phyloP scores from a whole-genome alignment of 2,888 invertebrate species.

The Ypsolopha scabrella region DNA sequence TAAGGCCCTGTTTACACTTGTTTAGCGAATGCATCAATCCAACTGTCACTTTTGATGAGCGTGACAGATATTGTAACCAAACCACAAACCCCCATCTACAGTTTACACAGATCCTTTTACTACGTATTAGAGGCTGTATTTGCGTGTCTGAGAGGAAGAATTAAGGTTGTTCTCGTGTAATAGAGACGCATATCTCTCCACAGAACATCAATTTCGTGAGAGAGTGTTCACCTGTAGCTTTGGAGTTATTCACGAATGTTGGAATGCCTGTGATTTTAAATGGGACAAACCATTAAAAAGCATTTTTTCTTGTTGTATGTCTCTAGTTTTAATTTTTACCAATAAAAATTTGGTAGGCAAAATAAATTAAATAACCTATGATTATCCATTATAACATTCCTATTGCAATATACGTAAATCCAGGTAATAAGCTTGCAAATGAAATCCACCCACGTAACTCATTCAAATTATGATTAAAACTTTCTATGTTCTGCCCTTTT shows the following conservation, averaged over 20 bases:
- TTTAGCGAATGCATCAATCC: slow-evolving; percentile 21
- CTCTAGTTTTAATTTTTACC: no score
- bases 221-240: slow-evolving; percentile 33
- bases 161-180: slow-evolving; percentile 13
- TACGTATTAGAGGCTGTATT: background rate
- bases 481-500: no score
- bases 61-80: slow-evolving; percentile 12
- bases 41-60: slow-evolving; percentile 23
- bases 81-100: background rate
- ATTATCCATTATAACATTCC: no score
- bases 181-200: slow-evolving; percentile 25
- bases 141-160: background rate
- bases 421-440: no score
- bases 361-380: no score
- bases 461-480: no score
- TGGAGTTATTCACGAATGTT: slow-evolving; percentile 11
- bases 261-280: no score
- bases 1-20: slow-evolving; percentile 18
- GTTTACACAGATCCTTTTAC: background rate
- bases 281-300: no score
- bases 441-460: no score
- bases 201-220: slow-evolving; percentile 24
- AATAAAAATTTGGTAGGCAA: no score
- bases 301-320: no score
- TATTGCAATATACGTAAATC: no score